Evolutionary conservation across 1,140 invertebrate species (phyloP), one percentile per base, ranked within the genome.

Genomic region (Drosophila baimaii): DNA sequence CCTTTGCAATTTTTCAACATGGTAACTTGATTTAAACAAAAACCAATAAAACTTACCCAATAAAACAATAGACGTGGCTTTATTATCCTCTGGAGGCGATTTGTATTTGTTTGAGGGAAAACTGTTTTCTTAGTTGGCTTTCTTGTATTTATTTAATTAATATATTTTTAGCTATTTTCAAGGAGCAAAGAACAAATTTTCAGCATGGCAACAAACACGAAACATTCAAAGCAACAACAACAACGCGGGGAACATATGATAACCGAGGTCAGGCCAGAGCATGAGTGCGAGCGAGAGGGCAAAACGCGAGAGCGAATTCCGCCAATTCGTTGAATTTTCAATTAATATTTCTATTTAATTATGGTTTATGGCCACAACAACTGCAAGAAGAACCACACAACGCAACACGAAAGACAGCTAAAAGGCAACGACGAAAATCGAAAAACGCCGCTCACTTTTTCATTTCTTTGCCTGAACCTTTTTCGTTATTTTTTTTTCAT

Each of bases 291-390:
- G 44, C 33, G 54, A 39, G 69, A 57, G 6, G 47, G 35, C 54
- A 61, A 41, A 55, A 41, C 43, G 39, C 51, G 21, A 31, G 51
- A 58, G 39, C 35, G 21, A 54, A 54, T 56, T 70, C 41, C 13
- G 33, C 59, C 6, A 37, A 29, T 9, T 13, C 44, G 29, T 54
- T 52, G 44, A 63, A 49, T 56, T 74, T 63, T 37, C 73, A 71
- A 81, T 77, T 63, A 81, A 73, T 74, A 74, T 61, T 61, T 54
- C 5, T 39, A 81, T 69, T 68, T 37, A 63, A 78, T 78, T 78
- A 82, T 29, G 74, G 19, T 43, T 74, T 64, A 15, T 55, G 47
- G 58, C 33, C 61, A 44, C 58, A 39, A 52, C 46, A 68, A 63
- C 61, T 37, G 31, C 41, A 64, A 64, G 56, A 52, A 66, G 44